These are phyloP conservation scores for Desmophyllum pertusum DNA, from an alignment of 92 coral and sea anemone genomes.

Conservation along the genomic window DNA sequence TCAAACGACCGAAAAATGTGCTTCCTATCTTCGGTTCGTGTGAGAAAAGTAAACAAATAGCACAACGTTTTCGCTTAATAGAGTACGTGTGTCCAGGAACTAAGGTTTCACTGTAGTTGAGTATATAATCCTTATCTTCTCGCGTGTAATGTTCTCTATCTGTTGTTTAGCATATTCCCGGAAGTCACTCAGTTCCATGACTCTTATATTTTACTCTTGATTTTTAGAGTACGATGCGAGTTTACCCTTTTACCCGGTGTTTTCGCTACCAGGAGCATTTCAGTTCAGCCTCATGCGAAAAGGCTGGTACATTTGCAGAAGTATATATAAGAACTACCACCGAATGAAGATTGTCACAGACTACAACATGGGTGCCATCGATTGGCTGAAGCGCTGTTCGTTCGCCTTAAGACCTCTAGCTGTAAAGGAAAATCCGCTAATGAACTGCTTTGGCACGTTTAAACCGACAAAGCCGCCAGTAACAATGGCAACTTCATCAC, in stretches of 20 bases:
- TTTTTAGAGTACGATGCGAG: constrained; percentile 63
- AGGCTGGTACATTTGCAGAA: constrained; percentile 71
- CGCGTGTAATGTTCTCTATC: background rate
- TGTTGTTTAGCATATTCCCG: background rate
- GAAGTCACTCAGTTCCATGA: too few species aligned
- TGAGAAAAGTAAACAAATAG: too few species aligned
- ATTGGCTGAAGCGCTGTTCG: constrained; percentile 63
- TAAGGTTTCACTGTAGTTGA: too few species aligned
- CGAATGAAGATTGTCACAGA: constrained; percentile 53
- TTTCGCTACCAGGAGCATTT: constrained; percentile 56
- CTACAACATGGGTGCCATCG: constrained; percentile 22
- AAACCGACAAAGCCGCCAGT: constrained; percentile 20
- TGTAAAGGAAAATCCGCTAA: constrained; percentile 18
- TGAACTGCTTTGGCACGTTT: constrained; percentile 52
- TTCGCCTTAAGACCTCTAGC: constrained; percentile 41
- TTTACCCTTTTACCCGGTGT: constrained; percentile 17
- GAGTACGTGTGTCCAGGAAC: too few species aligned
- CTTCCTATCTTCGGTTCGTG: too few species aligned
- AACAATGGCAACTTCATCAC: background rate
- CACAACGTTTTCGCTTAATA: too few species aligned
- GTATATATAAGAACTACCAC: constrained; percentile 34
- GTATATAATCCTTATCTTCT: background rate
- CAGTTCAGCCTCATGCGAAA: constrained; percentile 53
- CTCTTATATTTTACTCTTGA: too few species aligned
- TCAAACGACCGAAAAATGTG: too few species aligned